These are phyloP conservation scores for Tenthredo distinguenda DNA, from an alignment of 2,888 invertebrate genomes.

Conservation along the genomic window DNA sequence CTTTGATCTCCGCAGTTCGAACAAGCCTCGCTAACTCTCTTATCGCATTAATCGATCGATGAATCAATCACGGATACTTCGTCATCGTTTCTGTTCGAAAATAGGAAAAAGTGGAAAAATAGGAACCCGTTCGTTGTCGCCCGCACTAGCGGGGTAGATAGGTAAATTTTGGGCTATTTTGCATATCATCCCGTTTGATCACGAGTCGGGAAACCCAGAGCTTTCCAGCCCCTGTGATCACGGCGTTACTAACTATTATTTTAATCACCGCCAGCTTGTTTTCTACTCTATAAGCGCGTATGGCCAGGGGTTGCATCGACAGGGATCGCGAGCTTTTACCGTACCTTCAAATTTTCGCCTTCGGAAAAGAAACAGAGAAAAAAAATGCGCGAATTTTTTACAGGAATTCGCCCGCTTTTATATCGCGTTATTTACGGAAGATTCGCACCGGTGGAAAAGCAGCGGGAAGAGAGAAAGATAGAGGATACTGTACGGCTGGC, in stretches of 20 bases:
- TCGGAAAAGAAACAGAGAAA: not conserved
- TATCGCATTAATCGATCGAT: not conserved
- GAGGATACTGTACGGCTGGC: no score
- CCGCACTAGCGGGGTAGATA: no score
- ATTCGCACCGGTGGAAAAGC: not conserved
- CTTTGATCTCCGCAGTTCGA: not conserved
- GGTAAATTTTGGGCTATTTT: slow-evolving; percentile 25
- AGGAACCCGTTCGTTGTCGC: not conserved
- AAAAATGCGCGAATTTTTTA: not conserved
- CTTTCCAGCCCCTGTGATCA: slow-evolving; percentile 22
- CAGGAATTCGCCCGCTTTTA: no score
- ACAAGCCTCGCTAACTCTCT: not conserved
- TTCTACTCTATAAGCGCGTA: not conserved
- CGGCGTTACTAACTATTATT: slow-evolving; percentile 22
- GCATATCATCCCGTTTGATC: slow-evolving; percentile 40
- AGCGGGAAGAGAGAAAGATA: not conserved
- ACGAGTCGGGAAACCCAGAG: not conserved
- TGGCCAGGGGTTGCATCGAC: not conserved
- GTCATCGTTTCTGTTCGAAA: not conserved
- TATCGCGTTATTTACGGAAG: no score
- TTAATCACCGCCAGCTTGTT: slow-evolving; percentile 32
- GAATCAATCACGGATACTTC: not conserved
- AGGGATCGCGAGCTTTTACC: not conserved
- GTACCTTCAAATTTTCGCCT: not conserved
- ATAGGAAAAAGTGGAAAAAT: no score